phyloP scores from a whole-genome alignment of 2,888 invertebrate species.

The Drosophila anceps region DNA sequence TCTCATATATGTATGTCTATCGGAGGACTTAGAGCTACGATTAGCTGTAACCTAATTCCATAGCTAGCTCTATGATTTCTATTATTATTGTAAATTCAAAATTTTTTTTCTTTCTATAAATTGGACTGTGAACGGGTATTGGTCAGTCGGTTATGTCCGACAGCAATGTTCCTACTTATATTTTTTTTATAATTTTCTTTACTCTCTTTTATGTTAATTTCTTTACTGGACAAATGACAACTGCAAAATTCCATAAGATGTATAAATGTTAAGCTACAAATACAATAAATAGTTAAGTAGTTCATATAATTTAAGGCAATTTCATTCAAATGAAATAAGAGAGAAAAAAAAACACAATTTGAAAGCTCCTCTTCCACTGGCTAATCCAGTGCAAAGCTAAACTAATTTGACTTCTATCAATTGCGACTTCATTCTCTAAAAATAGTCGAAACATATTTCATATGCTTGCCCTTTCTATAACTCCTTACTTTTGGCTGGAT shows the following conservation, averaged over 20 bases:
- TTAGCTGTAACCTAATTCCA: background rate
- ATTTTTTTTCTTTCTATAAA: background rate
- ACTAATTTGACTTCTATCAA: constrained; percentile 57
- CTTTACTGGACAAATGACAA: constrained; percentile 55
- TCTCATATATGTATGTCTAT: background rate
- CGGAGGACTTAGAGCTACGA: background rate
- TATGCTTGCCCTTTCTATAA: constrained; percentile 27
- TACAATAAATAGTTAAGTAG: constrained; percentile 68
- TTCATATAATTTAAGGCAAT: constrained; percentile 66
- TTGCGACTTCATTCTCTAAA: constrained; percentile 36
- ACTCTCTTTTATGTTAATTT: constrained; percentile 6
- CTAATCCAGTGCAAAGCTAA: constrained; percentile 30
- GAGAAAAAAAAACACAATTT: constrained; percentile 24
- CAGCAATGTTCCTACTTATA: background rate
- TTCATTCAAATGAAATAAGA: constrained; percentile 46
- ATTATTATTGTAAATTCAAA: background rate
- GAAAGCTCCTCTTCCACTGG: constrained; percentile 36
- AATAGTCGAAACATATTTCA: constrained; percentile 54
- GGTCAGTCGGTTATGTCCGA: constrained; percentile 1
- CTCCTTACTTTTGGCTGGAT: constrained; percentile 43
- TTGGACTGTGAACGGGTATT: background rate
- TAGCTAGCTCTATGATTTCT: background rate
- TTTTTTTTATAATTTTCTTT: background rate
- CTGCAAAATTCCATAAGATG: constrained; percentile 58
- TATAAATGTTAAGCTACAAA: constrained; percentile 66